phyloP scores from a whole-genome alignment of 2,888 invertebrate genomes.

The Alcis repandata region DNA sequence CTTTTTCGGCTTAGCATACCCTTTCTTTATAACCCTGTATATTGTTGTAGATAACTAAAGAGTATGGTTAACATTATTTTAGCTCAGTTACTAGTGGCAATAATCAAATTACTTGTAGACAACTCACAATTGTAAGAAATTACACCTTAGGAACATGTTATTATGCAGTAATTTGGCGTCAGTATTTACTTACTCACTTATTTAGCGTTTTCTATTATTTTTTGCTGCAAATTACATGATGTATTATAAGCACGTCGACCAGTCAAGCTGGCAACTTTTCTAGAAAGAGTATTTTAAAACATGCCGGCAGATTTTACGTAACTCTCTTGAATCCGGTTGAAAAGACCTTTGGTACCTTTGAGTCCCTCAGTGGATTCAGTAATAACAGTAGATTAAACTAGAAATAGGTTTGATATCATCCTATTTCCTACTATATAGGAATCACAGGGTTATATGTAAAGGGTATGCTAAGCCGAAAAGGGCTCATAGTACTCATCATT shows the following conservation, averaged over 20 bases:
- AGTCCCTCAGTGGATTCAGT: neutral
- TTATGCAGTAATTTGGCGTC: conserved; percentile 1
- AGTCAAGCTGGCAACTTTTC: conserved; percentile 22
- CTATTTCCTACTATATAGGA: too few species aligned
- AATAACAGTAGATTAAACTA: neutral
- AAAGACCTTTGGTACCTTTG: conserved; percentile 54
- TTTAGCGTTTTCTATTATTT: conserved; percentile 4
- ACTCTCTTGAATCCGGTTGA: conserved; percentile 61
- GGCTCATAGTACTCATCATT: too few species aligned
- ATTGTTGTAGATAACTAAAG: too few species aligned
- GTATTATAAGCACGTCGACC: conserved; percentile 10
- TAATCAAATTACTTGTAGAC: too few species aligned
- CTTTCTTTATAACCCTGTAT: too few species aligned
- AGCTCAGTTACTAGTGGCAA: too few species aligned
- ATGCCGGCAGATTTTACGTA: conserved; percentile 51
- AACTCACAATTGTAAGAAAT: too few species aligned
- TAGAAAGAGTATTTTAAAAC: conserved; percentile 39
- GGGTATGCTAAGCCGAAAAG: too few species aligned
- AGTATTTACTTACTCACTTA: neutral
- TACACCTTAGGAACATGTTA: neutral
- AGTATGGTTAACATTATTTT: too few species aligned
- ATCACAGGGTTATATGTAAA: too few species aligned
- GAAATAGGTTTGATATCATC: too few species aligned
- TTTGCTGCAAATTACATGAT: neutral
- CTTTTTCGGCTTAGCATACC: too few species aligned